phyloP scores from a whole-genome alignment of 2,113 vertebrate species.

The Otus sunia region DNA sequence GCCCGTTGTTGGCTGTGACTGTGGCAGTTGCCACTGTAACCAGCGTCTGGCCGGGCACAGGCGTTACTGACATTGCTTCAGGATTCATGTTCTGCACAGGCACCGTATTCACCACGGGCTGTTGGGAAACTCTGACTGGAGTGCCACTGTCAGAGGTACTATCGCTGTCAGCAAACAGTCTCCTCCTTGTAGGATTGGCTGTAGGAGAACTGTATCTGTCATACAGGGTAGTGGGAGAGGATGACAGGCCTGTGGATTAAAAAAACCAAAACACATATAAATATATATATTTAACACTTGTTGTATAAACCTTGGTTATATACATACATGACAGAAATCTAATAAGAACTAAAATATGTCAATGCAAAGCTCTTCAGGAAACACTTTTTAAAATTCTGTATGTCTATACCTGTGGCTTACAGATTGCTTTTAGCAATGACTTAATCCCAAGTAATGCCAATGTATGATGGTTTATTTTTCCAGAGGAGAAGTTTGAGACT shows the following conservation, averaged over 20 bases:
- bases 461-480: not conserved
- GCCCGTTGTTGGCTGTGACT: conserved; percentile 84
- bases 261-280: too few relatives aligned
- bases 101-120: conserved; percentile 71
- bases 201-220: conserved; percentile 87
- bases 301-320: not conserved
- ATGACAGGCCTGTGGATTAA: conserved; percentile 37
- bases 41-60: conserved; percentile 85
- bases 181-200: conserved; percentile 70
- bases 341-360: not conserved
- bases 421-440: not conserved
- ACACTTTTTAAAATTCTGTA: fast-evolving
- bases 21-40: conserved; percentile 88
- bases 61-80: conserved; percentile 74
- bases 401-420: not conserved
- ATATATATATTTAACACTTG: fast-evolving
- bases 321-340: not conserved
- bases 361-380: not conserved
- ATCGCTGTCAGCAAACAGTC: conserved; percentile 76
- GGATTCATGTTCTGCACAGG: conserved; percentile 70
- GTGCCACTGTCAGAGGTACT: conserved; percentile 39
- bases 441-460: not conserved
- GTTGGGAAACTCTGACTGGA: conserved; percentile 47
- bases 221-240: conserved; percentile 72
- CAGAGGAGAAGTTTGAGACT: not conserved